These are phyloP conservation scores for Sisor rabdophorus DNA, from an alignment of 2,113 vertebrate genomes.

Conservation along the genomic window DNA sequence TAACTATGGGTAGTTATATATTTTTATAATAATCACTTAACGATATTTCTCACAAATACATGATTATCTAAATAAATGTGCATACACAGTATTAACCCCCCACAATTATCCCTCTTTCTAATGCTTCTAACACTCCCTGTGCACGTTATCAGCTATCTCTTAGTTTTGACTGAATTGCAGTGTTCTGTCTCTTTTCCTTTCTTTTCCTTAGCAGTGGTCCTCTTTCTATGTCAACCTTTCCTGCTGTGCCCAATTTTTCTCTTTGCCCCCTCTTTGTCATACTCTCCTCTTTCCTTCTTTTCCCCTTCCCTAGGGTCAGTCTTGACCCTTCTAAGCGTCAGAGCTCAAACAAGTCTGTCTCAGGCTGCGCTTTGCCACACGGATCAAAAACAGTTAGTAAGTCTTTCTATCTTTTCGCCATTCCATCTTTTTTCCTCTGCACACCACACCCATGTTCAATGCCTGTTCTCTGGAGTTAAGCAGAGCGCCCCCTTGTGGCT, in stretches of 20 bases:
- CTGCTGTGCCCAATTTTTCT: constrained; percentile 42
- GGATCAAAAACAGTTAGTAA: constrained; percentile 97
- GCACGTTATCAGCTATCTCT: constrained; percentile 39
- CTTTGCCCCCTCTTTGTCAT: constrained; percentile 29
- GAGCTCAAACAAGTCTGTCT: constrained; percentile 93
- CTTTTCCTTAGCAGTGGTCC: constrained; percentile 57
- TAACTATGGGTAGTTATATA: too few relatives aligned
- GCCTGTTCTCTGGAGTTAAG: constrained; percentile 26
- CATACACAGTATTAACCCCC: constrained; percentile 30
- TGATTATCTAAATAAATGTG: constrained; percentile 32
- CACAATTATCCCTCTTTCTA: constrained; percentile 19
- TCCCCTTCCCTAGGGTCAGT: constrained; percentile 82
- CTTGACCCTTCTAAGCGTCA: constrained; percentile 97
- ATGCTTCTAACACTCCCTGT: constrained; percentile 34
- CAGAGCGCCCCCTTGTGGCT: constrained; percentile 49
- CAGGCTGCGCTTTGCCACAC: constrained; percentile 89
- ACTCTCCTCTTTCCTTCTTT: constrained; percentile 45
- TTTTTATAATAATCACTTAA: neutral
- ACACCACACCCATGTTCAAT: constrained; percentile 17
- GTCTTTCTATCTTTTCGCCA: constrained; percentile 64
- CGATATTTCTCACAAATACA: neutral
- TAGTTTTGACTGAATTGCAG: constrained; percentile 61
- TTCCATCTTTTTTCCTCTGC: constrained; percentile 45
- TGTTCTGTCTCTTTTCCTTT: constrained; percentile 62
- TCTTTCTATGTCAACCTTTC: constrained; percentile 55